Base-by-base conservation (phyloP, 2,797 vertebrate genomes). In the Atherinosoma microstoma region DNA sequence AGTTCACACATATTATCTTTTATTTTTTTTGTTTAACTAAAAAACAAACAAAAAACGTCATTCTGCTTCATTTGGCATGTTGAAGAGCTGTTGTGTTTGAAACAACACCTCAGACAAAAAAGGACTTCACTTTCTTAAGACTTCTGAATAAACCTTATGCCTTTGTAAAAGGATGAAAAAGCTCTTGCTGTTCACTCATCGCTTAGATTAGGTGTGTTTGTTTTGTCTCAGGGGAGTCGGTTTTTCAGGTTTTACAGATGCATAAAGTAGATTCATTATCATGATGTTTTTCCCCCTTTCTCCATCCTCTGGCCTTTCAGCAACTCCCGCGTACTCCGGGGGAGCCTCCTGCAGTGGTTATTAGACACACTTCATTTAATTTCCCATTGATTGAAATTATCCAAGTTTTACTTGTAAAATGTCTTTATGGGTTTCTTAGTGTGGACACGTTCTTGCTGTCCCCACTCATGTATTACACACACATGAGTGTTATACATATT, bases 381-480 rank as follows among this genome's bases (percentile, higher is more conserved):
- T 45, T 53, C 12, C 18, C 29, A 66, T 35, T 29, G 24, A 1
- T 51, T 81, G n/a, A 70, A 76, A 83, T 76, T 70, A 72, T 75
- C 67, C 47, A 11, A 73, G 76, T 82, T 67, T 22, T 59, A 56
- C 29, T 38, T 35, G 56, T 40, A 53, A 79, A 84, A 66, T 78
- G 49, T 64, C 66, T 73, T 64, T 78, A 35, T 34, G 34, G 47
- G 20, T 58, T 45, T 61, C 47, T 60, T 45, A 38, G 1, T 34
- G 24, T 51, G 18, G 58, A 60, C 63, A 49, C 36, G 59, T 40
- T 62, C 13, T 65, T 20, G 4, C 36, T 68, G 51, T 63, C 49
- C 63, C 32, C 18, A 22, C 51, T 80, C 51, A 70, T 82, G 66
- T 35, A 74, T 84, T 74, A 87, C 85, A 64, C 58, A 84, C 67